Conservation (phyloP, 1,140 invertebrate genomes). For the Zaprionus gabonicus region DNA sequence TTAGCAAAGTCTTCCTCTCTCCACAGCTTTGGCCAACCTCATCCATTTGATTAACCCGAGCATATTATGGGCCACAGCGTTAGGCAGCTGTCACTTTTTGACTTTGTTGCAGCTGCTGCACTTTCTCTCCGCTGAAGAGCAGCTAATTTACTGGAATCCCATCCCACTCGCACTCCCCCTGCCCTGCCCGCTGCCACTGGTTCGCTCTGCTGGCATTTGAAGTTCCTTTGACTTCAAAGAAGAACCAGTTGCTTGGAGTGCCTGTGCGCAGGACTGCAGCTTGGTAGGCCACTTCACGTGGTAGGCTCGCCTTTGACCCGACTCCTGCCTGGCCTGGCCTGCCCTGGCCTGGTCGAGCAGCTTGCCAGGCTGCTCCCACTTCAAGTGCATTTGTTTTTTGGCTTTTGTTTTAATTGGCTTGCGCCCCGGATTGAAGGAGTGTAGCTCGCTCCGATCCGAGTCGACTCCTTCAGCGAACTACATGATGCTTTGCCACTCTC, state of each 20-base stretch:
- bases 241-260: conserved; percentile 79
- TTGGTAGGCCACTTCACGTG: conserved; percentile 64
- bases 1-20: background rate
- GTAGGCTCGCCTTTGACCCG: conserved; percentile 68
- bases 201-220: conserved; percentile 24
- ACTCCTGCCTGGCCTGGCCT: conserved; percentile 12
- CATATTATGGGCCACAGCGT: conserved; percentile 26
- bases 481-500: conserved; percentile 23
- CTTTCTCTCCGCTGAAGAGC: conserved; percentile 44
- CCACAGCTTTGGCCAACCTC: conserved; percentile 3
- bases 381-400: conserved; percentile 81
- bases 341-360: conserved; percentile 15
- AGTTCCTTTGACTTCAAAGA: conserved; percentile 78
- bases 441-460: conserved; percentile 42
- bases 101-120: conserved; percentile 14
- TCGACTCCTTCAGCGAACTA: conserved; percentile 61
- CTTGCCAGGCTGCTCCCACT: conserved; percentile 22
- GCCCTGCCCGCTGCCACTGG: background rate
- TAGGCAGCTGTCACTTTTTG: conserved; percentile 51
- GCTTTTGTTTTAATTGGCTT: conserved; percentile 82
- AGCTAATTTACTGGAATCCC: conserved; percentile 73
- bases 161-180: background rate
- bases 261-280: conserved; percentile 25
- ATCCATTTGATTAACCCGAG: conserved; percentile 43
- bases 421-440: conserved; percentile 66